Evolutionary conservation across 2,888 invertebrate species (phyloP), one percentile per base, ranked within the genome.

Genomic region (Periphyllus acericola): DNA sequence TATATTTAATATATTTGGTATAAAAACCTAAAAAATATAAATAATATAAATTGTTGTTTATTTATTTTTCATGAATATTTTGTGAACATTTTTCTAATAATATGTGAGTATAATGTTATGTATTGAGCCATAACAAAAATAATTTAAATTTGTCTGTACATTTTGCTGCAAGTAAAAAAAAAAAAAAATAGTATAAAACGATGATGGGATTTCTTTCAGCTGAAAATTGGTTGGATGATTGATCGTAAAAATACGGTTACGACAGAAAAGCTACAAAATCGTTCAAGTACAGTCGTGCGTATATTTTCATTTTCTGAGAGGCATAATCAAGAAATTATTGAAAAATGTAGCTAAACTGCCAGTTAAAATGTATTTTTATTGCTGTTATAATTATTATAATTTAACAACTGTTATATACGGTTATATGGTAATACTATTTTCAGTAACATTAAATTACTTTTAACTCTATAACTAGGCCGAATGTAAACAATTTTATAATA

Each of bases 201-300:
- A 6, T 32, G 40, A 68, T 78, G 46, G 68, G 68, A 78, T 85
- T 78, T 68, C 40, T 78, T 32, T 78, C 40, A 60, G 66, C 32
- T 66, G 83, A 66, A 84, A 75, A 84, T 84, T 68, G 76, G 76
- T 78, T 34, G n/a, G 76, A 78, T 85, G 84, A 85, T 85, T 78
- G 84, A 85, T 85, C 76, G 68, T 52, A 46, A 52, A 74, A 68
- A 25, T 68, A 85, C 66, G 76, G 76, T 83, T 75, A 85, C 52
- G 84, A 66, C 46, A 32, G 84, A 85, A 85, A 68, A 85, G 76
- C 46, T 76, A 75, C 46, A 46, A 66, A 68, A 84, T 66, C 76
- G 83, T 75, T 76, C 40, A 32, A 40, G 46, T 76, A 84, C 84
- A 76, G 40, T 76, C 76, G 84, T 85, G 84, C 78, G 66, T 78